Evolutionary conservation across 64 coral and sea anemone species (phyloP), one percentile per base, ranked within the genome.

Genomic region (Acropora tenuis): DNA sequence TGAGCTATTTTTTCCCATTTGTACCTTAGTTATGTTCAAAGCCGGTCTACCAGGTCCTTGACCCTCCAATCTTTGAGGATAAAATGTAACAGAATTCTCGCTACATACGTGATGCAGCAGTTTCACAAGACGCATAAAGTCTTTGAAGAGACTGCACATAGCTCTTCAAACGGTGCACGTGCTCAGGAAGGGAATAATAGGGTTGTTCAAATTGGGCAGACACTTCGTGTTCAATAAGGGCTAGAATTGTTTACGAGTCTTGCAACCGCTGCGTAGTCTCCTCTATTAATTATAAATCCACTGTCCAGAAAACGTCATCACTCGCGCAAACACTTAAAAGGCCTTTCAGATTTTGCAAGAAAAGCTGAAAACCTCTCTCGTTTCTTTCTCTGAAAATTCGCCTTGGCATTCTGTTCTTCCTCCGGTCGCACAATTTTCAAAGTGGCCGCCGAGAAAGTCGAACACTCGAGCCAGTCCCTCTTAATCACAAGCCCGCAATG

Each of bases 321-420:
- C 72, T 74, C 17, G 72, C 72, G 17, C 72, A 74, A 4, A 74
- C 0, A 43, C 72, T 74, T 0, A 74, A 11, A 1, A 74, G 11
- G 41, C 72, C 72, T 74, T 74, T 74, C 72, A 43, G 72, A 74
- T 74, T 74, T 74, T 74, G 72, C 17, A 74, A 74, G 72, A 74
- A 74, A 74, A 43, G 72, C 1, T 74, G 72, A 80, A 80, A 80
- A 46, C 47, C 53, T 80, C 53, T 1, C 41, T 80, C 30, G 6
- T 80, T 80, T 80, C 47, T 80, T 80, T 80, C 47, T 80, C 53
- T 80, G 78, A 52, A 12, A 52, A 59, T 13, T 87, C 67, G 58
- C 18, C 20, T 63, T 55, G 8, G 41, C 45, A 73, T 47, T 87
- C 8, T 65, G 55, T 18, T 69, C 11, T 63, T 20, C 5, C 17